Conservation (phyloP, 2,797 vertebrate genomes). For the Sorex maritimensis region DNA sequence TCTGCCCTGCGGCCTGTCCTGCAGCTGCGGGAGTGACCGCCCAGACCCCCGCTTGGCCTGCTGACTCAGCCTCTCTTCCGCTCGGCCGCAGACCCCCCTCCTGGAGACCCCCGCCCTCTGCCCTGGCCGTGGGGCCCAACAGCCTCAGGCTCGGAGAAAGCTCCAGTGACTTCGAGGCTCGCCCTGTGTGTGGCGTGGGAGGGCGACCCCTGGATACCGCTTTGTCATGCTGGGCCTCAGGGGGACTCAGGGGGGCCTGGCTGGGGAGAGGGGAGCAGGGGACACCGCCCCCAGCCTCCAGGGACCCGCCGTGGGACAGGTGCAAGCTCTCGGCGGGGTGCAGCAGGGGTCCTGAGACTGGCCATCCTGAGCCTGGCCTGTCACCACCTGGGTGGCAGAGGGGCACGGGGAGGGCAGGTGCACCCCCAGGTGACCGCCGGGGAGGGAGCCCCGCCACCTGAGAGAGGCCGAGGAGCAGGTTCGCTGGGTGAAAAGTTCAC, state of each 20-base stretch:
- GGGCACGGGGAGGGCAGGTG: constrained; percentile 66
- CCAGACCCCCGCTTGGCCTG: too few relatives aligned
- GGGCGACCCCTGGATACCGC: background rate
- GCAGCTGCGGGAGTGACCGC: too few relatives aligned
- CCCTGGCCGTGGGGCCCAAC: background rate
- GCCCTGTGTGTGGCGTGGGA: accelerated
- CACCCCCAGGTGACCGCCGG: constrained; percentile 77
- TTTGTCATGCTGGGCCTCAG: background rate
- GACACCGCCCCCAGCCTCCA: accelerated
- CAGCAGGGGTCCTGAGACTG: accelerated
- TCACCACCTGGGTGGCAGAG: constrained; percentile 36
- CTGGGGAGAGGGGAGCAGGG: background rate
- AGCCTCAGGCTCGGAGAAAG: accelerated
- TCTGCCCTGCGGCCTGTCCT: too few relatives aligned
- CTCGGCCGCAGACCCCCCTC: background rate
- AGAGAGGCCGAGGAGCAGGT: constrained; percentile 91
- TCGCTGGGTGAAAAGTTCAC: constrained; percentile 94
- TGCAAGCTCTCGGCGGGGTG: accelerated
- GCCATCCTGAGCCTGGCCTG: background rate
- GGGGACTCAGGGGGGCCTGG: background rate
- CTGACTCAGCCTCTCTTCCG: too few relatives aligned
- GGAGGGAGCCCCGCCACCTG: constrained; percentile 92
- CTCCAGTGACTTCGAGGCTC: too few relatives aligned
- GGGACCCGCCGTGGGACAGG: background rate
- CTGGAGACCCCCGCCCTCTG: background rate